phyloP scores from a whole-genome alignment of 1,140 invertebrate genomes.

The Penaeus vannamei region DNA sequence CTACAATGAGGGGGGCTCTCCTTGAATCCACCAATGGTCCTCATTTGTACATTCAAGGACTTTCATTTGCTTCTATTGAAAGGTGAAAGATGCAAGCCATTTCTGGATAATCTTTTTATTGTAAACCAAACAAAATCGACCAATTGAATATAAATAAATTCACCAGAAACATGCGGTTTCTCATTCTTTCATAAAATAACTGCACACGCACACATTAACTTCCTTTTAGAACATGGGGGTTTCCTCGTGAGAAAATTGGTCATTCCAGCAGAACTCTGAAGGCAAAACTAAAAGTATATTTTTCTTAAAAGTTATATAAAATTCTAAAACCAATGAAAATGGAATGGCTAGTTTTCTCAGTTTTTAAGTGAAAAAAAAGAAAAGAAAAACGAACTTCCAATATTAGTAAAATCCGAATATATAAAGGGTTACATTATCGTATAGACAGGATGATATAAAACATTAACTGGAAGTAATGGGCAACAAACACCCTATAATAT shows the following conservation, averaged over 20 bases:
- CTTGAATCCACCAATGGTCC: no score
- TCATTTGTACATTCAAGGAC: background rate
- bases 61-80: background rate
- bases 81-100: background rate
- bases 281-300: slow-evolving; percentile 23
- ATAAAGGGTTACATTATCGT: background rate
- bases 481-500: slow-evolving; percentile 9
- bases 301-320: background rate
- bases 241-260: slow-evolving; percentile 7
- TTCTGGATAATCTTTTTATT: slow-evolving; percentile 23
- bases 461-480: background rate
- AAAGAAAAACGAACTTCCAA: slow-evolving; percentile 28
- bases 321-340: slow-evolving; percentile 27
- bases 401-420: background rate
- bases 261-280: slow-evolving; percentile 6
- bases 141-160: no score
- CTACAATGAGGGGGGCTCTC: no score
- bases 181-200: no score
- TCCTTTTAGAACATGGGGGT: no score
- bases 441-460: slow-evolving; percentile 3
- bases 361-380: background rate
- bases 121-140: background rate
- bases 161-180: no score
- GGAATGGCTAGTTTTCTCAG: slow-evolving; percentile 24
- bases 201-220: no score